Evolutionary conservation across 2,888 invertebrate species (phyloP).

Genomic region (Habrosyne pyritoides): DNA sequence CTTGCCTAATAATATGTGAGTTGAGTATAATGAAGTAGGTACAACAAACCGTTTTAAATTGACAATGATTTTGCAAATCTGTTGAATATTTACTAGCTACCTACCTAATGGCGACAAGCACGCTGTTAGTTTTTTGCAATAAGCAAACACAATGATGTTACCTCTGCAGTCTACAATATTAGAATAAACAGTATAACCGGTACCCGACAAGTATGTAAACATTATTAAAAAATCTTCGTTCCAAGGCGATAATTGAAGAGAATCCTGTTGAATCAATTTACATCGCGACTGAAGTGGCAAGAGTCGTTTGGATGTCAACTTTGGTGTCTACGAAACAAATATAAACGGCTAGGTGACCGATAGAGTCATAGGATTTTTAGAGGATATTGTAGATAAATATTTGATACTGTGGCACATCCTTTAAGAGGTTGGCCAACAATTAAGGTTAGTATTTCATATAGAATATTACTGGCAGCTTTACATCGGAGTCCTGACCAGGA

Average conservation of each 20-base stretch:
- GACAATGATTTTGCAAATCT: not conserved
- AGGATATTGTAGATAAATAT: not conserved
- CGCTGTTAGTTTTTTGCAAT: slow-evolving; percentile 7
- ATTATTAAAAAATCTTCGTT: slow-evolving; percentile 43
- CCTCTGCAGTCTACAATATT: not conserved
- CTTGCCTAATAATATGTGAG: not conserved
- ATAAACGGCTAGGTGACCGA: not conserved
- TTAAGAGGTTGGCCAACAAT: no score
- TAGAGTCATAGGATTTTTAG: not conserved
- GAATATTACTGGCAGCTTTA: no score
- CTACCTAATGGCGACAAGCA: not conserved
- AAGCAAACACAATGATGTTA: not conserved
- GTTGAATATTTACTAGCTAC: not conserved
- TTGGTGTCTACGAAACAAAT: not conserved
- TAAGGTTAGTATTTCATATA: no score
- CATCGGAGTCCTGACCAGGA: no score
- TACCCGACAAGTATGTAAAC: slow-evolving; percentile 43
- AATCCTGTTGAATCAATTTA: slow-evolving; percentile 54
- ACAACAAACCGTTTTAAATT: not conserved
- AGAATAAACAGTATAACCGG: slow-evolving; percentile 43
- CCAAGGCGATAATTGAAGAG: slow-evolving; percentile 50
- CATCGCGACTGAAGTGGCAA: slow-evolving; percentile 42
- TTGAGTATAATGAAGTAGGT: no score
- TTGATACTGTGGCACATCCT: no score
- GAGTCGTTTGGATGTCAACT: slow-evolving; percentile 50